Conservation (phyloP, 2,113 vertebrate species). For the Dicerorhinus sumatrensis region DNA sequence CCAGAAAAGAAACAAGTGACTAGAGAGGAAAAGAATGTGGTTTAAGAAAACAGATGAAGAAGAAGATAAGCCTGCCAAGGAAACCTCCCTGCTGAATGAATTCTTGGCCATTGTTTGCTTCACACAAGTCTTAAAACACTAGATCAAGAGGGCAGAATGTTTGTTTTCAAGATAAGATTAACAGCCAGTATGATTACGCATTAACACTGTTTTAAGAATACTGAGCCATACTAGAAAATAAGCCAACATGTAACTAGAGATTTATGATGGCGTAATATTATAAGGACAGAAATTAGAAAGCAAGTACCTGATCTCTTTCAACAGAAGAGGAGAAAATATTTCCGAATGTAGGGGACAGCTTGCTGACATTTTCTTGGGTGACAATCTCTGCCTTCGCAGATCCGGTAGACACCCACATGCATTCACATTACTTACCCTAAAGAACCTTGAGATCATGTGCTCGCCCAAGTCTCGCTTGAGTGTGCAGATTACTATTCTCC, state of each 20-base stretch:
- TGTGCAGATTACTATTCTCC: background rate
- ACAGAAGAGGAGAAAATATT: background rate
- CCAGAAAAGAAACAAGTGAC: background rate
- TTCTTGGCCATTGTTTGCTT: background rate
- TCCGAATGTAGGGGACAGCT: background rate
- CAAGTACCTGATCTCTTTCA: background rate
- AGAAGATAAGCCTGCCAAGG: background rate
- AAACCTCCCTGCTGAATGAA: background rate
- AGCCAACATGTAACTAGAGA: background rate
- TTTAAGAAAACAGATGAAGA: background rate
- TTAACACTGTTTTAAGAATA: background rate
- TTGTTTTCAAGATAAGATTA: conserved; percentile 2
- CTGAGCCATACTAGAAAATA: background rate
- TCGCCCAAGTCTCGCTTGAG: background rate
- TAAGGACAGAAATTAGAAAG: background rate
- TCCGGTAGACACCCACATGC: background rate
- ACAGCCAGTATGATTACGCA: background rate
- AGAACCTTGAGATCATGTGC: background rate
- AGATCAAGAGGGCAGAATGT: background rate
- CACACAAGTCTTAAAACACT: background rate
- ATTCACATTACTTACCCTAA: background rate
- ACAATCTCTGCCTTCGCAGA: background rate
- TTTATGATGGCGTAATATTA: background rate
- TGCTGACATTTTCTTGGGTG: background rate
- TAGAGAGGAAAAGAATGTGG: background rate